A percentile compares a stretch with the other conserved stretches of the same genome.
These are phyloP conservation scores for Colletes collaris DNA, from an alignment of 2,888 invertebrate species.

Conservation along the genomic window DNA sequence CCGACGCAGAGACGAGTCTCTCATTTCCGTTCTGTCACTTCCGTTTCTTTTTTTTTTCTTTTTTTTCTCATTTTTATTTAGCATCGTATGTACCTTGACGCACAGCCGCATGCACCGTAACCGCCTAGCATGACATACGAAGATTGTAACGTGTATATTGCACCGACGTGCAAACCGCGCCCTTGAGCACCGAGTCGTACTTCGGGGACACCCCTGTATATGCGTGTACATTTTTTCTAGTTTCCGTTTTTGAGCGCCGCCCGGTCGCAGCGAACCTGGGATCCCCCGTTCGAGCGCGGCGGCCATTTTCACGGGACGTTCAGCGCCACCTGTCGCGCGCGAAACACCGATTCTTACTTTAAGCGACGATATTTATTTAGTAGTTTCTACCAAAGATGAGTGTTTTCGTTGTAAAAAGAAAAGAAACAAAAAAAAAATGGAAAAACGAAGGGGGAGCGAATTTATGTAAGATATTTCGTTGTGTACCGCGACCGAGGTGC, in stretches of 20 bases:
- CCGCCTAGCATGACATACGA: conserved; percentile 38
- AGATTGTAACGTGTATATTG: conserved; percentile 22
- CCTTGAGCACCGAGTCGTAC: conserved; percentile 62
- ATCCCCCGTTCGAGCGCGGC: conserved; percentile 1
- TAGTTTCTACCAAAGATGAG: conserved; percentile 82
- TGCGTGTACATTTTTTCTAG: conserved; percentile 71
- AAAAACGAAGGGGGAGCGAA: conserved; percentile 25
- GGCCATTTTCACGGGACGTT: background rate
- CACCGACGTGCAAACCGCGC: conserved; percentile 46
- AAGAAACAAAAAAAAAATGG: background rate
- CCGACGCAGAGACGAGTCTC: background rate
- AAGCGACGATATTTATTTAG: conserved; percentile 81
- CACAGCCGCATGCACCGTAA: conserved; percentile 62
- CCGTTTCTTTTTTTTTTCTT: background rate
- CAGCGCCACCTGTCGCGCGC: background rate
- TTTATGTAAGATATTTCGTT: conserved; percentile 71
- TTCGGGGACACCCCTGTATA: conserved; percentile 60
- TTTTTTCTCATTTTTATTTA: conserved; percentile 17
- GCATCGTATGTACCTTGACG: conserved; percentile 61
- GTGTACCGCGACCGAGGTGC: conserved; percentile 6
- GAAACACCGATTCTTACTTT: conserved; percentile 62
- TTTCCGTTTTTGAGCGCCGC: conserved; percentile 52
- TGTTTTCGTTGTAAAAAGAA: conserved; percentile 74
- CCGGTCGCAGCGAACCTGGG: conserved; percentile 1
- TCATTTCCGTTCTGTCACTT: background rate